A percentile compares a stretch with the other conserved stretches of the same genome.
These are phyloP conservation scores for Galemys pyrenaicus DNA, from an alignment of 2,113 vertebrate species.

Conservation along the genomic window DNA sequence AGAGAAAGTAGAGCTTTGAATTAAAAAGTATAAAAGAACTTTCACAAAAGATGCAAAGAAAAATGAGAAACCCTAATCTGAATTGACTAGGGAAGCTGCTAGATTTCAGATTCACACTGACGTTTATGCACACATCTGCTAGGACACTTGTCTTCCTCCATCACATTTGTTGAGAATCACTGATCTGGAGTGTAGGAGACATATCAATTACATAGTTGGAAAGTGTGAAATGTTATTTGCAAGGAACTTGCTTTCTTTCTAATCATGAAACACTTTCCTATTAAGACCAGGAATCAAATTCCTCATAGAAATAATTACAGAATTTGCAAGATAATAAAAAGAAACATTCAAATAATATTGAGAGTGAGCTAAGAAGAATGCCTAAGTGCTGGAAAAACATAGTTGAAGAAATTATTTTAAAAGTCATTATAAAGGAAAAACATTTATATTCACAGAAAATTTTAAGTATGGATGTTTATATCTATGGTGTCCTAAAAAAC, in stretches of 20 bases:
- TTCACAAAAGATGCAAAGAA: background rate
- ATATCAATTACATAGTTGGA: background rate
- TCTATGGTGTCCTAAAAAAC: background rate
- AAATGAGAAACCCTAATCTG: background rate
- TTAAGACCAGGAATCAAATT: background rate
- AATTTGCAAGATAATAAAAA: background rate
- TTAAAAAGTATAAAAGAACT: background rate
- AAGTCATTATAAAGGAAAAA: background rate
- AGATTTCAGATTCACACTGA: background rate
- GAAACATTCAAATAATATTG: background rate
- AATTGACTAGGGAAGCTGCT: background rate
- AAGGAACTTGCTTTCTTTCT: background rate
- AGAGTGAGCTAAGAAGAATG: background rate
- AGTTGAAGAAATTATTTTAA: background rate
- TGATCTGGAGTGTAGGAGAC: background rate
- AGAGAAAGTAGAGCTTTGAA: background rate
- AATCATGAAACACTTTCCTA: background rate
- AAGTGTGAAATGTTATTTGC: background rate
- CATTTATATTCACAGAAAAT: background rate
- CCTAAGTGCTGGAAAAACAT: fast-evolving
- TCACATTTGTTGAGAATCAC: background rate
- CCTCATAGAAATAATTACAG: background rate
- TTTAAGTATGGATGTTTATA: background rate
- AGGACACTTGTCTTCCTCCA: background rate
- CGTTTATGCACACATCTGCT: fast-evolving